Conservation (phyloP, 2,797 vertebrate species). For the Huso huso region DNA sequence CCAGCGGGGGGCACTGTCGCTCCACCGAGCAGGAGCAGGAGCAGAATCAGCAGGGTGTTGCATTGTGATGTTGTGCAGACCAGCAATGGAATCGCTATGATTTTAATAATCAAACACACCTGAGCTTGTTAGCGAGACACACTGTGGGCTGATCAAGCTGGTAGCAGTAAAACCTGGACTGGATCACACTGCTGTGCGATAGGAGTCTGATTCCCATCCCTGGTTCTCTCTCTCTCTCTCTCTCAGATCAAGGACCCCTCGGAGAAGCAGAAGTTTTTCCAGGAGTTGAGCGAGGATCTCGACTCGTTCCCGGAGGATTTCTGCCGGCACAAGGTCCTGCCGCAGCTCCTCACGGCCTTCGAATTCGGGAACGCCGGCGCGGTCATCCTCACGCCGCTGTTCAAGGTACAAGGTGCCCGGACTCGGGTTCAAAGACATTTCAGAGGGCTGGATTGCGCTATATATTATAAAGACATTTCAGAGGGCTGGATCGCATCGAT, state of each 20-base stretch:
- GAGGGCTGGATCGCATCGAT: too few species aligned
- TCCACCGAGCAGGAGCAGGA: too few species aligned
- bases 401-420: conserved; percentile 58
- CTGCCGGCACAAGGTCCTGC: conserved; percentile 86
- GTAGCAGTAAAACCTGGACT: too few species aligned
- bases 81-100: too few species aligned
- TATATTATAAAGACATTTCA: conserved; percentile 1
- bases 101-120: too few species aligned
- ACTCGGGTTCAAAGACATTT: not conserved
- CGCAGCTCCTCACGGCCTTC: conserved; percentile 81
- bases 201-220: too few species aligned
- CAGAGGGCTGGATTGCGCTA: not conserved
- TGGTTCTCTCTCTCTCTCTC: not conserved
- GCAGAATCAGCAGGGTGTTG: too few species aligned
- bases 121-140: too few species aligned
- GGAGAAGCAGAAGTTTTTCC: conserved; percentile 86
- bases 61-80: too few species aligned
- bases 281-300: conserved; percentile 78
- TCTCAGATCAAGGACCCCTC: conserved; percentile 78
- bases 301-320: conserved; percentile 84
- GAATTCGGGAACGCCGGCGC: conserved; percentile 84
- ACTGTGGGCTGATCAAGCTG: too few species aligned
- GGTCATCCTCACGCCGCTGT: conserved; percentile 79
- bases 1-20: too few species aligned
- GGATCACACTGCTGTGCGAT: too few species aligned